These are phyloP conservation scores for Lycaon pictus DNA, from an alignment of 2,113 vertebrate species.

Conservation along the genomic window DNA sequence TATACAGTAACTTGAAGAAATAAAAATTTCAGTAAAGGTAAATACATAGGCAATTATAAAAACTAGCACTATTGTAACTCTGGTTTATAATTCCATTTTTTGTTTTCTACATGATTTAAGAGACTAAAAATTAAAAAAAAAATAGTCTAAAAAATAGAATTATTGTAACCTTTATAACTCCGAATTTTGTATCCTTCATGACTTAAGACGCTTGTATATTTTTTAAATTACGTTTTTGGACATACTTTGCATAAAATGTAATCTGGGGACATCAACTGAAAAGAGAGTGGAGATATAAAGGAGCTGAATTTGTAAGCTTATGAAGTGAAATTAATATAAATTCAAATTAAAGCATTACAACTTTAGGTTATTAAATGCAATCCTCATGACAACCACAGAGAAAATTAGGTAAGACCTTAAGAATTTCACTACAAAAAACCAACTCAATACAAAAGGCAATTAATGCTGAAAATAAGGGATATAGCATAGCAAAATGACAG, in stretches of 20 bases:
- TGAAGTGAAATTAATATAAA: background rate
- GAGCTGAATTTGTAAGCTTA: background rate
- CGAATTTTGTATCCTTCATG: background rate
- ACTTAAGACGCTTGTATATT: background rate
- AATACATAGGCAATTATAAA: background rate
- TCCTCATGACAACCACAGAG: background rate
- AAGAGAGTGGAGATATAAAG: background rate
- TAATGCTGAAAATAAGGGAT: background rate
- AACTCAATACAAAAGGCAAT: background rate
- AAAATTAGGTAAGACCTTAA: background rate
- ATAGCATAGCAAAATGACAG: background rate
- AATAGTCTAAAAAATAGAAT: background rate
- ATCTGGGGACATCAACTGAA: background rate
- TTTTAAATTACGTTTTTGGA: background rate
- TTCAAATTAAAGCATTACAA: background rate
- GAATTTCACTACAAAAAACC: background rate
- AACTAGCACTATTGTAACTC: background rate
- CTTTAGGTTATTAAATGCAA: background rate
- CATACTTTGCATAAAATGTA: background rate
- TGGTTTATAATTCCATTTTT: background rate
- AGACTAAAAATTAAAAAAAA: background rate
- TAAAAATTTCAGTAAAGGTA: background rate
- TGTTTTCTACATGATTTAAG: background rate
- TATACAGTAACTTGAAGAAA: background rate
- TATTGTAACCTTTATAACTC: background rate